phyloP scores from a whole-genome alignment of 2,888 invertebrate genomes.

The Alloscopus bannaensis region DNA sequence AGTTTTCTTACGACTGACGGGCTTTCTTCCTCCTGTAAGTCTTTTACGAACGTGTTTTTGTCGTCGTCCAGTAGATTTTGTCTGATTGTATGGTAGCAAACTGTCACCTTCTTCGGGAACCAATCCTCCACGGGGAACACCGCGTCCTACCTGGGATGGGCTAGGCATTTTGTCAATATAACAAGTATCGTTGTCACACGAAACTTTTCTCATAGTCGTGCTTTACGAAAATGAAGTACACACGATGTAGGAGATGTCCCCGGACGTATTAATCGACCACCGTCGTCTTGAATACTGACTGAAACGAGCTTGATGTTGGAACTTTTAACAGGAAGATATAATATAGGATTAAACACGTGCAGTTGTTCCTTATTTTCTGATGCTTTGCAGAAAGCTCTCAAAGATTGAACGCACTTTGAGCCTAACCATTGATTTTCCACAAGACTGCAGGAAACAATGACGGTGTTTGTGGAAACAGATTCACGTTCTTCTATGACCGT shows the following conservation, averaged over 20 bases:
- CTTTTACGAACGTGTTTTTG: slow-evolving; percentile 11
- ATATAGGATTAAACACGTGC: neutral
- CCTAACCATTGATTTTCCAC: slow-evolving; percentile 5
- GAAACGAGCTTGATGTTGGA: neutral
- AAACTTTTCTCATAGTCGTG: slow-evolving; percentile 18
- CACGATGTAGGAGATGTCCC: neutral
- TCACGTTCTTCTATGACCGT: neutral
- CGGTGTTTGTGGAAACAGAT: neutral
- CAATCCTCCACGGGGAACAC: neutral
- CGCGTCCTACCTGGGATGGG: neutral
- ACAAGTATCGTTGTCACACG: slow-evolving; percentile 8
- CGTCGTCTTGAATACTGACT: neutral
- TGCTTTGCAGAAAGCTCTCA: neutral
- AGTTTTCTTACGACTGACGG: neutral
- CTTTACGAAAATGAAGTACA: slow-evolving; percentile 7
- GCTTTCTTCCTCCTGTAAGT: neutral
- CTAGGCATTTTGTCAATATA: slow-evolving; percentile 13
- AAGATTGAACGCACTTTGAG: neutral
- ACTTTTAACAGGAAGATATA: slow-evolving; percentile 15
- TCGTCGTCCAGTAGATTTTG: neutral
- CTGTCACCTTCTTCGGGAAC: neutral
- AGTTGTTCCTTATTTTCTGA: neutral
- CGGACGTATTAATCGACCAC: neutral
- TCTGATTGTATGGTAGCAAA: slow-evolving; percentile 2
- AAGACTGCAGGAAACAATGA: neutral